Evolutionary conservation across 2,113 vertebrate species (phyloP), one percentile per base, ranked within the genome.

Genomic region (Perca fluviatilis): DNA sequence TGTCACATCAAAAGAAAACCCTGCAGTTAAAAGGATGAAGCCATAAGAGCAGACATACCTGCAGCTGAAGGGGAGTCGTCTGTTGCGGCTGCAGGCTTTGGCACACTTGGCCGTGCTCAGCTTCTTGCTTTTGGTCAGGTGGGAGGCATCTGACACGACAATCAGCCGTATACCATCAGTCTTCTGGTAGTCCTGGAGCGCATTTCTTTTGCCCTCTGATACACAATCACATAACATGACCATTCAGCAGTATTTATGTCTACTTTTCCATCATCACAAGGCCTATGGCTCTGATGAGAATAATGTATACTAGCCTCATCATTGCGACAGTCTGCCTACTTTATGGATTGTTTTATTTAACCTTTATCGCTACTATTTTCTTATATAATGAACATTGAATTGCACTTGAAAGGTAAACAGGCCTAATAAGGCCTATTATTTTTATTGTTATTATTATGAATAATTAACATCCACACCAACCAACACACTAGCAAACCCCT

Each of bases 141-240:
- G 89, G 86, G 95, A 93, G 73, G 95, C 92, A 80, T 97, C 96
- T 19, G 86, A 62, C 51, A 11, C 5, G 21, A 56, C 83, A 13
- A 84, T 86, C 82, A 99, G 90, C 58, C 94, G 95, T 51, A 95
- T 77, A 3, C 97, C 96, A 51, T 97, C 95, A 30, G 95, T 97
- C 94, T 96, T 99, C 95, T 96, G 96, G 92, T 97, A 99, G 92
- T 99, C 98, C 77, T 99, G 98, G 75, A 99, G 97, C 18, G 96
- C 90, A 91, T 97, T 98, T 92, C 97, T 95, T 92, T 95, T 97
- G 67, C 95, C 90, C 81, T 97, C 97, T 99, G 93, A 81, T 74
- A 86, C 64, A 84, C 6, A 86, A 70, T 76, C 1, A 79, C 15
- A 88, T 6, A 27, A 77, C 19, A 68, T 64, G 21, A 27, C 7